phyloP scores from a whole-genome alignment of 1,140 invertebrate genomes.

The Pristionchus pacificus region DNA sequence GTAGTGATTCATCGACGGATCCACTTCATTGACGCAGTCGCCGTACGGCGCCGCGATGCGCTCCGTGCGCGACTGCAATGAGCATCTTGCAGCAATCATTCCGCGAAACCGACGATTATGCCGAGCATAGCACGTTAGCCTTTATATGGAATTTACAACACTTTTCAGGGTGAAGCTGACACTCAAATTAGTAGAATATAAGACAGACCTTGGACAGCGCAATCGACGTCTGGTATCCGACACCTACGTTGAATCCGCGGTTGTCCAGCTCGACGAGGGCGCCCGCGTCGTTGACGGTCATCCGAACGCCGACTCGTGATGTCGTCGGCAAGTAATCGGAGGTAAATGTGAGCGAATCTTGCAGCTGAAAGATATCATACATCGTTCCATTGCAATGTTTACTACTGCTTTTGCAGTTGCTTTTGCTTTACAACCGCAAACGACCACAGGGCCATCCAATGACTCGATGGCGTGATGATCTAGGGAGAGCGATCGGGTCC shows the following conservation, averaged over 20 bases:
- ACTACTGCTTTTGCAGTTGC: no score
- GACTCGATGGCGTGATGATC: no score
- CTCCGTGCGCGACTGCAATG: not conserved
- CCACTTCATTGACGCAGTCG: not conserved
- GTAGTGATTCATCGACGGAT: not conserved
- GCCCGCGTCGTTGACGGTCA: constrained; percentile 2
- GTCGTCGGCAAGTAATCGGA: constrained; percentile 17
- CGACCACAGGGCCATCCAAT: no score
- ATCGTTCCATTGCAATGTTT: no score
- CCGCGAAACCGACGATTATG: no score
- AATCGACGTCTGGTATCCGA: constrained; percentile 20
- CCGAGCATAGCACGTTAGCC: no score
- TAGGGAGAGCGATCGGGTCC: no score
- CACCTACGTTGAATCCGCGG: constrained; percentile 16
- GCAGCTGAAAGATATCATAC: not conserved
- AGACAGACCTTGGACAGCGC: not conserved
- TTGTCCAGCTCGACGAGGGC: constrained; percentile 1
- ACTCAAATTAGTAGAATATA: no score
- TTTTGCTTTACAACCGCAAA: no score
- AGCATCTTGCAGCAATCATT: not conserved
- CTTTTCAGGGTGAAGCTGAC: no score
- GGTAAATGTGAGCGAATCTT: not conserved
- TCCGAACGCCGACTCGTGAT: constrained; percentile 3
- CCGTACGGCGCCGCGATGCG: not conserved
- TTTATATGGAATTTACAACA: no score